These are phyloP conservation scores for Chelon labrosus DNA, from an alignment of 2,797 vertebrate genomes.

Conservation along the genomic window DNA sequence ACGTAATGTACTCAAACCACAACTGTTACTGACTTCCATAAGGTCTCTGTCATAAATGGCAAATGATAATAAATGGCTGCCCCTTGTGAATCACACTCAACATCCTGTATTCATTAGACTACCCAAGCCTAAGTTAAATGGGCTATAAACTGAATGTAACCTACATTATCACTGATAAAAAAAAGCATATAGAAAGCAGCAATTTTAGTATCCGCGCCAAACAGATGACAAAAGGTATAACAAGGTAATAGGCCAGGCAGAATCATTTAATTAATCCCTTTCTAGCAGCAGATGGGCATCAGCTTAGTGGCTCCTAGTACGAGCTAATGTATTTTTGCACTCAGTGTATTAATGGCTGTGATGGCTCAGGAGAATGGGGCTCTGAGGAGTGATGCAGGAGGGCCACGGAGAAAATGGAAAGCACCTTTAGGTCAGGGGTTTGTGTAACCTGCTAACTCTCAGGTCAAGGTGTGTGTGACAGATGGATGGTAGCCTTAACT, in stretches of 20 bases:
- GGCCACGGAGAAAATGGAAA: conserved; percentile 60
- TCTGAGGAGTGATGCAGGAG: conserved; percentile 19
- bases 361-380: conserved; percentile 30
- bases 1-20: conserved; percentile 47
- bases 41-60: conserved; percentile 42
- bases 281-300: conserved; percentile 67
- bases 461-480: conserved; percentile 39
- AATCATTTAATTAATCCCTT: conserved; percentile 75
- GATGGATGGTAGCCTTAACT: conserved; percentile 25
- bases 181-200: not conserved
- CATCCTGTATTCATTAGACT: conserved; percentile 32
- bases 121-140: conserved; percentile 18
- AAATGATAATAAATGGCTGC: conserved; percentile 62
- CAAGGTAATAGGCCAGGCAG: conserved; percentile 59
- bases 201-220: conserved; percentile 24
- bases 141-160: conserved; percentile 17
- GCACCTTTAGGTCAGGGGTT: conserved; percentile 32
- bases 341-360: conserved; percentile 57
- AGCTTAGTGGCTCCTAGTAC: conserved; percentile 69
- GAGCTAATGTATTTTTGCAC: conserved; percentile 73
- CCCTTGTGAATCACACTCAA: conserved; percentile 31
- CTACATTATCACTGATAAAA: conserved; percentile 1
- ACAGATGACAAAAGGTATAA: conserved; percentile 54
- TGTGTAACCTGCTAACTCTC: conserved; percentile 23
- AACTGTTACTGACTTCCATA: conserved; percentile 60